Evolutionary conservation across 2,113 vertebrate genomes (phyloP), one percentile per base, ranked within the genome.

Genomic region (Thalassarche chlororhynchos): DNA sequence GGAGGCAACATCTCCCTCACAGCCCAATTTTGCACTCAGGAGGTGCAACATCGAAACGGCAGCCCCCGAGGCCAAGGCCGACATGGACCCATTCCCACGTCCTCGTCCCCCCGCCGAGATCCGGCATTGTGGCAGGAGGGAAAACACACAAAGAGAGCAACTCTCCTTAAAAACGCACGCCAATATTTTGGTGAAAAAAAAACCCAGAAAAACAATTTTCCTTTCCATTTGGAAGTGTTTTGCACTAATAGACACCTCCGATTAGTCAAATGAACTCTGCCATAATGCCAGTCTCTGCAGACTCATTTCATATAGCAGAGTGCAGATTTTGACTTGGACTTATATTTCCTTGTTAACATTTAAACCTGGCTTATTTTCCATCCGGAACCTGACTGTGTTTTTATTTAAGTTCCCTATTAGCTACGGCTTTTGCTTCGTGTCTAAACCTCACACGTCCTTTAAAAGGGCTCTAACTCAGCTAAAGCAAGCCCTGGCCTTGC

Each of bases 291-390:
- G 66, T 91, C 93, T 95, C 89, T 47, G 42, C 75, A 95, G 95
- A 93, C 54, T 28, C 87, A 69, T 91, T 94, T 76, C 71, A 54
- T 28, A 72, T 31, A 83, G 78, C 84, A 31, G 2, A 97, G 87
- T 1, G 0, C 78, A 91, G 70, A 54, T 85, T 93, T 87, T 84
- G 47, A 80, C 84, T 96, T 65, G 87, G 91, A 77, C 84, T 75
- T 66, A 24, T 2, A 88, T 80, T 96, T 96, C 85, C 89, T 93
- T 9, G 0, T 95, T 96, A 97, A 91, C 87, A 94, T 91, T 97
- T 91, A 96, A 96, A 91, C 62, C 70, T 95, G 84, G 61, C 32
- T 96, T 82, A 66, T 95, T 93, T 94, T 78, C 92, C 64, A 65
- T 2, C 70, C 7, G 0, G 91, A 96, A 61, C 77, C 69, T 51